These are phyloP conservation scores for Sylvicola cinctus DNA, from an alignment of 2,888 invertebrate genomes.

Conservation along the genomic window DNA sequence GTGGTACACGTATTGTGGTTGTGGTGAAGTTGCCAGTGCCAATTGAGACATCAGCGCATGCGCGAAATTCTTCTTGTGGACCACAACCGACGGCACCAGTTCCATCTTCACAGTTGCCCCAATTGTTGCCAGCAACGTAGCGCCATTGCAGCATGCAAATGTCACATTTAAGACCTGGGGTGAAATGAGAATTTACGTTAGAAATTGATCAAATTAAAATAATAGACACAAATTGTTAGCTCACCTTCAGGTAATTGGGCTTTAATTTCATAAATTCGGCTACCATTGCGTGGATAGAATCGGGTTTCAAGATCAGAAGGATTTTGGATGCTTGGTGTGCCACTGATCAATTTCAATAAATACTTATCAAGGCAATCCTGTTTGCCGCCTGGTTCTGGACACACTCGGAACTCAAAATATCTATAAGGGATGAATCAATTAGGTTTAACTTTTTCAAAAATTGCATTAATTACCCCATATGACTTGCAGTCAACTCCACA, in stretches of 20 bases:
- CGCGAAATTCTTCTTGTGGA: conserved; percentile 72
- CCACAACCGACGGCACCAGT: conserved; percentile 70
- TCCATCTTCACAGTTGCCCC: conserved; percentile 55
- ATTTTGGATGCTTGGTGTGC: conserved; percentile 20
- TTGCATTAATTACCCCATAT: conserved; percentile 35
- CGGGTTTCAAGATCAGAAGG: conserved; percentile 32
- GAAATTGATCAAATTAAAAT: background rate
- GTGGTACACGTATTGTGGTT: conserved; percentile 4
- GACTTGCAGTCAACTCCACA: conserved; percentile 73
- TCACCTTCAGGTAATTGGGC: conserved; percentile 34
- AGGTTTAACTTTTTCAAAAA: background rate
- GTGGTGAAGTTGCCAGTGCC: conserved; percentile 26
- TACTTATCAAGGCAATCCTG: conserved; percentile 62
- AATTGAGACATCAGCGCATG: conserved; percentile 63
- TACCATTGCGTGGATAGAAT: conserved; percentile 58
- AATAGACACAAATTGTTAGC: background rate
- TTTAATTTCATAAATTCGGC: conserved; percentile 56
- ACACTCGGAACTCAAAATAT: conserved; percentile 67
- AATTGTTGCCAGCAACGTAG: conserved; percentile 70
- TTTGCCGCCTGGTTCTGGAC: conserved; percentile 47
- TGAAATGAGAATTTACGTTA: conserved; percentile 19
- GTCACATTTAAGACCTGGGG: conserved; percentile 41
- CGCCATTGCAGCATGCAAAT: conserved; percentile 80
- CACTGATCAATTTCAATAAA: conserved; percentile 33
- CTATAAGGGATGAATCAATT: conserved; percentile 10